Conservation (phyloP, 2,888 invertebrate genomes). For the Lasioglossum figueresi region DNA sequence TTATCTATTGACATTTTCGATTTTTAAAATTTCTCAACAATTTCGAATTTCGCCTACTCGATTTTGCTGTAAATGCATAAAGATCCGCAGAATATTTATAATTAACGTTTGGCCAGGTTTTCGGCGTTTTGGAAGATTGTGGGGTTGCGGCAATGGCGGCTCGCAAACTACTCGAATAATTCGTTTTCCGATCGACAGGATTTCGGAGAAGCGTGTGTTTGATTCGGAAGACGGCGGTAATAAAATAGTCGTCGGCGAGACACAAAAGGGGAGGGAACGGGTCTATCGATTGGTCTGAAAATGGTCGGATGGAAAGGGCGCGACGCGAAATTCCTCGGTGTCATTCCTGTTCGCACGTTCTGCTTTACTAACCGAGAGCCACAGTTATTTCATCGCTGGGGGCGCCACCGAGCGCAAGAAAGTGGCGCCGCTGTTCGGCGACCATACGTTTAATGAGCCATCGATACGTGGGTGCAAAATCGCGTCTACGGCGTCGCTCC, state of each 20-base stretch:
- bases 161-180: neutral
- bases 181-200: neutral
- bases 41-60: no score
- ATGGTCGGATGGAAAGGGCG: conserved; percentile 22
- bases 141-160: neutral
- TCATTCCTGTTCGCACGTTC: conserved; percentile 33
- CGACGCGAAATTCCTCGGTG: conserved; percentile 8
- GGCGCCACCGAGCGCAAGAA: conserved; percentile 57
- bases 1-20: no score
- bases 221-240: neutral
- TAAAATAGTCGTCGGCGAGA: neutral
- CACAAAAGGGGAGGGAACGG: neutral
- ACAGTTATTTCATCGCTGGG: conserved; percentile 24
- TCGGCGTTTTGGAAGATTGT: no score
- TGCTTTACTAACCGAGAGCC: conserved; percentile 65
- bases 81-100: no score
- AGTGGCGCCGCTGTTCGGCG: conserved; percentile 56
- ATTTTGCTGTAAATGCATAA: no score
- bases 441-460: conserved; percentile 12
- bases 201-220: no score
- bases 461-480: conserved; percentile 46
- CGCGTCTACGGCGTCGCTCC: conserved; percentile 19
- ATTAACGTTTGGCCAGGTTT: no score
- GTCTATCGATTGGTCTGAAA: conserved; percentile 43
- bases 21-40: no score